phyloP scores from a whole-genome alignment of 2,888 invertebrate species.

The Limenitis camilla region DNA sequence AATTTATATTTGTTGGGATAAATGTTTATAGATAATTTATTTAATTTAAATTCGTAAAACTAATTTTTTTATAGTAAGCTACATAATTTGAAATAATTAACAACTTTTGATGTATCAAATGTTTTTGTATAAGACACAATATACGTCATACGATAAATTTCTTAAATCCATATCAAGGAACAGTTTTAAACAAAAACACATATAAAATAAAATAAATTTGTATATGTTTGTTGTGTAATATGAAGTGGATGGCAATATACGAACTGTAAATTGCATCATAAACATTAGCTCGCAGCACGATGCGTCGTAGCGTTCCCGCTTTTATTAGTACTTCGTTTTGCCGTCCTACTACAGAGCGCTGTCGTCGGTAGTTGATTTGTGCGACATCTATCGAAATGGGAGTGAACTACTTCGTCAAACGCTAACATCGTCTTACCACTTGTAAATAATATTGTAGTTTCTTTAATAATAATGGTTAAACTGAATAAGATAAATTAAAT shows the following conservation, averaged over 20 bases:
- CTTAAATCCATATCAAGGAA: neutral
- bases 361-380: constrained; percentile 22
- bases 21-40: neutral
- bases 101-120: neutral
- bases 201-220: constrained; percentile 35
- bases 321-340: constrained; percentile 33
- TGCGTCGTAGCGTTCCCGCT: constrained; percentile 34
- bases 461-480: no score
- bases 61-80: no score
- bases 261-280: constrained; percentile 67
- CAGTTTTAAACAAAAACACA: constrained; percentile 9
- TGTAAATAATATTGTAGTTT: no score
- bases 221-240: constrained; percentile 57
- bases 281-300: constrained; percentile 46
- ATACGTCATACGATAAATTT: no score
- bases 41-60: no score
- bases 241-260: constrained; percentile 63
- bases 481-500: neutral
- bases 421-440: neutral
- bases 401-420: constrained; percentile 40
- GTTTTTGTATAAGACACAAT: no score
- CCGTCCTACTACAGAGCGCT: constrained; percentile 34
- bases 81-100: neutral
- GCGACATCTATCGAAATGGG: constrained; percentile 49
- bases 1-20: constrained; percentile 2